These are phyloP conservation scores for Eutrigla gurnardus DNA, from an alignment of 2,797 vertebrate species.

Conservation along the genomic window DNA sequence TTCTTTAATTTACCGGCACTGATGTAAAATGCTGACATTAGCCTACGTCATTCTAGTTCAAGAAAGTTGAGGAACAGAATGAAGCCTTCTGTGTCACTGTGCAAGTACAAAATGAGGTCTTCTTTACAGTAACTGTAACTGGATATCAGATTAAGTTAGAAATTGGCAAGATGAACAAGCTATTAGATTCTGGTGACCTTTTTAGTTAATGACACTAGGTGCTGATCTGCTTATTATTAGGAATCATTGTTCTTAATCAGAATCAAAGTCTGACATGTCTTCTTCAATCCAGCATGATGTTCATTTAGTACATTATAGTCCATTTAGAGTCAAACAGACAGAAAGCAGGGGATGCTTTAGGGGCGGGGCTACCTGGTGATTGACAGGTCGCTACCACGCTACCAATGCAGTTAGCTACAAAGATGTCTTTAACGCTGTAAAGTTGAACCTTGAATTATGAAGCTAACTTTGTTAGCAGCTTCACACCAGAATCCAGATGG, in stretches of 20 bases:
- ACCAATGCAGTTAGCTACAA: no score
- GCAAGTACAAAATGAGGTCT: constrained; percentile 30
- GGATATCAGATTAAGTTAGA: neutral
- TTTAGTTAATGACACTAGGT: neutral
- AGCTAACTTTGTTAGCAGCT: no score
- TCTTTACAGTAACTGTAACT: neutral
- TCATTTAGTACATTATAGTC: no score
- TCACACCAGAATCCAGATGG: no score
- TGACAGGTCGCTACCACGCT: no score
- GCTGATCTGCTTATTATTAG: neutral
- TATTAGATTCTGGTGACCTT: neutral
- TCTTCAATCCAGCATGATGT: no score
- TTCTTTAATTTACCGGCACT: neutral
- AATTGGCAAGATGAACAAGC: neutral
- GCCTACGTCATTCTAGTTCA: neutral
- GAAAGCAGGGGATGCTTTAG: no score
- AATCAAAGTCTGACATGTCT: neutral
- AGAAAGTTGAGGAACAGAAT: constrained; percentile 19
- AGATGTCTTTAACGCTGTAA: no score
- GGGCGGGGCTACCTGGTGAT: no score
- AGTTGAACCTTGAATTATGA: no score
- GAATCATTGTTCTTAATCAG: neutral
- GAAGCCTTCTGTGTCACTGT: constrained; percentile 14
- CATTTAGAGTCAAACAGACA: no score
- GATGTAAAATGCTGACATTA: constrained; percentile 3